These are phyloP conservation scores for Pristis pectinata DNA, from an alignment of 2,797 vertebrate genomes.

Conservation along the genomic window DNA sequence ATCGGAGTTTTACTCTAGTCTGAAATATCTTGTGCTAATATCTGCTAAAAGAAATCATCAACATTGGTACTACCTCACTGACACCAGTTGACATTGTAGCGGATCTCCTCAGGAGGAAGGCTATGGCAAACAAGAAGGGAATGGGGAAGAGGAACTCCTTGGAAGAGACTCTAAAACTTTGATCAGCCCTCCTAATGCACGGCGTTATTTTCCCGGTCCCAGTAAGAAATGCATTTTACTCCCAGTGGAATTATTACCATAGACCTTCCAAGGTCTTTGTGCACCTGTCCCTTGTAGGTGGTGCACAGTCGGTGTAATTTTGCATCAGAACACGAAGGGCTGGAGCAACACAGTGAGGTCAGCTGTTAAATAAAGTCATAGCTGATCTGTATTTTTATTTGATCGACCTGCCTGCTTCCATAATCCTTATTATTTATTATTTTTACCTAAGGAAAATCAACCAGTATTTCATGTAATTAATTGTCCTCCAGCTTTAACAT, in stretches of 20 bases:
- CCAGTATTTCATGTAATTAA: not conserved
- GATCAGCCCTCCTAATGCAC: not conserved
- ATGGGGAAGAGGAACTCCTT: not conserved
- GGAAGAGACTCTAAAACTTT: no score
- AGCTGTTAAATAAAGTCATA: not conserved
- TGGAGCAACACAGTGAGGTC: not conserved
- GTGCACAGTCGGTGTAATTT: not conserved
- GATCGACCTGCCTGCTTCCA: not conserved
- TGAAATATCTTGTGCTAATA: no score
- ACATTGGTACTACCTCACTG: no score
- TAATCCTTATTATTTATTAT: not conserved
- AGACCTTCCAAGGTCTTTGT: no score
- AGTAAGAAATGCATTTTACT: not conserved
- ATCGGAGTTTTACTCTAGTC: no score
- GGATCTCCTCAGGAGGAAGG: no score
- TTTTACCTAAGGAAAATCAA: not conserved
- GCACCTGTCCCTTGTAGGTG: not conserved
- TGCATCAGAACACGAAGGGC: not conserved
- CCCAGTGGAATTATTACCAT: not conserved
- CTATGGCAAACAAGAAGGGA: not conserved
- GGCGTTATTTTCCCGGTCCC: not conserved
- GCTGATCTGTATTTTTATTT: not conserved
- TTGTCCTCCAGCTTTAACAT: not conserved
- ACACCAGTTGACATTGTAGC: no score
- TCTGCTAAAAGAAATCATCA: no score